These are phyloP conservation scores for Macrotrachela quadricornifera DNA, from an alignment of 1,140 invertebrate species.

Conservation along the genomic window DNA sequence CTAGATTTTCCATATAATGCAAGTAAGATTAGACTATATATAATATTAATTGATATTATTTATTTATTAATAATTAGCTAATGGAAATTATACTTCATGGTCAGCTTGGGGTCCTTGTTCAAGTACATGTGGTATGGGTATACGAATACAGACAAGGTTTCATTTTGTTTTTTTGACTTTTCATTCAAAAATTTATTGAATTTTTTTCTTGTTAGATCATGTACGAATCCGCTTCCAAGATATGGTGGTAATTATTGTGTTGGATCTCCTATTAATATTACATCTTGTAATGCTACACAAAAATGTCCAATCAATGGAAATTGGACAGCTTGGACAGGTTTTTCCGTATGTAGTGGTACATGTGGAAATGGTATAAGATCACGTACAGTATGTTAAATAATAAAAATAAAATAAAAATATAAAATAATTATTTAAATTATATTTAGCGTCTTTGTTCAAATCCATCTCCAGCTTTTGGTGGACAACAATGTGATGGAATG, in stretches of 20 bases:
- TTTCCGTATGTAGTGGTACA: conserved; percentile 19
- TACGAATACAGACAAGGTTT: no score
- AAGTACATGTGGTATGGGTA: no score
- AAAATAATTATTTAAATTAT: conserved; percentile 14
- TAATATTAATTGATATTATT: no score
- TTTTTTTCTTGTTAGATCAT: conserved; percentile 13
- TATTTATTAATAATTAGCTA: no score
- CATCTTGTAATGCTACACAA: conserved; percentile 5
- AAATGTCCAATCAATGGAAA: conserved; percentile 19
- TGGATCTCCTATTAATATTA: conserved; percentile 8
- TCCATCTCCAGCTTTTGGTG: conserved; percentile 8
- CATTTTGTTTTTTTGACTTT: no score
- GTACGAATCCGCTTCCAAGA: conserved; percentile 15
- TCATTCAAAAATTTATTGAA: no score
- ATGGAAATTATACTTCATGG: no score
- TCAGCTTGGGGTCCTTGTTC: no score
- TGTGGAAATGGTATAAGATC: conserved; percentile 20
- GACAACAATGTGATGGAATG: conserved; percentile 1
- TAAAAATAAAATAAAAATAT: conserved; percentile 17
- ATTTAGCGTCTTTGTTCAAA: conserved; percentile 11
- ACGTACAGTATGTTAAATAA: conserved; percentile 18
- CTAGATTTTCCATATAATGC: no score
- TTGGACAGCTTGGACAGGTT: conserved; percentile 20
- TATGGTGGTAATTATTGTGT: conserved; percentile 7
- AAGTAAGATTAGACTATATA: no score